Conservation (phyloP, 1,140 invertebrate genomes). For the Zaprionus ornatus region DNA sequence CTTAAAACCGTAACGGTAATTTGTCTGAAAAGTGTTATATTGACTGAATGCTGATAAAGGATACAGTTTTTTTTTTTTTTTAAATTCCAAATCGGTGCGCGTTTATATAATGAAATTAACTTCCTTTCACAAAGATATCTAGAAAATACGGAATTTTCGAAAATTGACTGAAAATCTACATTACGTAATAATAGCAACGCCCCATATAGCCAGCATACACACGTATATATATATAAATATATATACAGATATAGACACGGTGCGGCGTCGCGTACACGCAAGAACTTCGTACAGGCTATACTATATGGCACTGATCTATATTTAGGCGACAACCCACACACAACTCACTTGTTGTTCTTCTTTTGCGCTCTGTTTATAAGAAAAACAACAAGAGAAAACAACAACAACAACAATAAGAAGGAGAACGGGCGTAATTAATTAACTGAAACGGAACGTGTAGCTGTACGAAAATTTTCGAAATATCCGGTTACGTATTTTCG, state of each 20-base stretch:
- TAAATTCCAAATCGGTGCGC: slow-evolving; percentile 2
- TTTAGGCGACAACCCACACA: slow-evolving; percentile 80
- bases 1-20: slow-evolving; percentile 10
- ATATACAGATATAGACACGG: slow-evolving; percentile 19
- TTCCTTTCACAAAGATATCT: slow-evolving; percentile 21
- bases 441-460: slow-evolving; percentile 44
- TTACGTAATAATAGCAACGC: slow-evolving; percentile 78
- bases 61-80: too few species aligned
- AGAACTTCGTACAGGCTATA: slow-evolving; percentile 23
- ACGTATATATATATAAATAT: slow-evolving; percentile 12
- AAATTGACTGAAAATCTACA: slow-evolving; percentile 49
- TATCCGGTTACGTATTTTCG: slow-evolving; percentile 72
- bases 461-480: slow-evolving; percentile 52
- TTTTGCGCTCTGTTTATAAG: slow-evolving; percentile 54
- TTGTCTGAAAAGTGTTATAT: slow-evolving; percentile 6
- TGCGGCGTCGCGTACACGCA: slow-evolving; percentile 31
- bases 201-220: slow-evolving; percentile 52
- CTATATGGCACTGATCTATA: slow-evolving; percentile 70
- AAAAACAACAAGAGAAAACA: slow-evolving; percentile 55
- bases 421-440: slow-evolving; percentile 62
- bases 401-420: slow-evolving; percentile 32
- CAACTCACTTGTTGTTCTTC: slow-evolving; percentile 68
- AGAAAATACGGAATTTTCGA: background rate
- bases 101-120: slow-evolving; percentile 45
- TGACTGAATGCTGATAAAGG: slow-evolving; percentile 49